Conservation (phyloP, 2,888 invertebrate genomes). For the Philonicus albiceps region DNA sequence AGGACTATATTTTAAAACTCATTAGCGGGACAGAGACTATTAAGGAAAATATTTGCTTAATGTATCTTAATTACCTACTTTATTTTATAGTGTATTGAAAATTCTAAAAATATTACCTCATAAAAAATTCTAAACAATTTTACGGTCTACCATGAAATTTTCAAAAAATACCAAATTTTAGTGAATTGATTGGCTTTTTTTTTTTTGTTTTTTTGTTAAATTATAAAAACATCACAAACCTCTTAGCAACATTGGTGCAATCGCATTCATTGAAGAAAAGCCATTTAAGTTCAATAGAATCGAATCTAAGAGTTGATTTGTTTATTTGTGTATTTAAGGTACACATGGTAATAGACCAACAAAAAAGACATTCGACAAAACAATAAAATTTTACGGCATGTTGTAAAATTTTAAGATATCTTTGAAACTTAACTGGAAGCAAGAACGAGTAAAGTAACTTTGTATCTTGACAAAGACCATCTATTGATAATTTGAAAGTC, state of each 20-base stretch:
- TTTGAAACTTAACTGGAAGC: not conserved
- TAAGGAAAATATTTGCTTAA: too few species aligned
- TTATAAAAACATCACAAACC: not conserved
- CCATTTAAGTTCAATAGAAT: not conserved
- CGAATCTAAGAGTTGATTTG: not conserved
- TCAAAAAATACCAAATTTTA: not conserved
- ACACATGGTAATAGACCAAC: not conserved
- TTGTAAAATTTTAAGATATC: not conserved
- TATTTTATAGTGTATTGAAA: too few species aligned
- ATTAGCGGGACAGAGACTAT: too few species aligned
- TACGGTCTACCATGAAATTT: not conserved
- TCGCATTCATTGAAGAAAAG: not conserved
- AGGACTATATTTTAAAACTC: too few species aligned
- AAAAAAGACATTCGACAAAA: not conserved
- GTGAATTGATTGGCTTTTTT: not conserved
- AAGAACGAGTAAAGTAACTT: not conserved
- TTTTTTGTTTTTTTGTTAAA: not conserved
- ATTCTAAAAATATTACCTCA: too few species aligned
- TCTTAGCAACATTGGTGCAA: not conserved
- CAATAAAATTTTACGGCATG: not conserved
- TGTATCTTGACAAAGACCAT: not conserved
- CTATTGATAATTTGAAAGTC: not conserved
- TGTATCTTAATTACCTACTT: too few species aligned
- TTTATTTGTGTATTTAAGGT: not conserved
- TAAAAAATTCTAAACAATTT: not conserved